Base-by-base conservation (phyloP, 2,888 invertebrate species). In the Octonoba sinensis region DNA sequence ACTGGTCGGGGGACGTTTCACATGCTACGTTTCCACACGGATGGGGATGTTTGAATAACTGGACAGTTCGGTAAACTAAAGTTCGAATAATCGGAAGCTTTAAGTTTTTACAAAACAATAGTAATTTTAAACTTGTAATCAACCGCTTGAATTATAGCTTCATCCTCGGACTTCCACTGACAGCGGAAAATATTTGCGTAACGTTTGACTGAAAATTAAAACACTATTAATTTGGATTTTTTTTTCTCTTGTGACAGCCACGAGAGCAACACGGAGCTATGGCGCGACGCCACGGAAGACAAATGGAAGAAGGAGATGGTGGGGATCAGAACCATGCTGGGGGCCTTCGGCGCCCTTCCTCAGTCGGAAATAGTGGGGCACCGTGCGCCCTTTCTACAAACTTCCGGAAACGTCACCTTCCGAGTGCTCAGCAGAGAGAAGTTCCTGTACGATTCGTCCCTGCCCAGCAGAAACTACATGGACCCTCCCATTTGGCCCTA, bases 401-500 rank as follows among this genome's bases (percentile, higher is more conserved):
- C 90, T 13, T 89, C 91, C 0, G 92, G 92, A 0, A 92, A 93
- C 86, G 86, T 87, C 4, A 91, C 91, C 75, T 92, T 91, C 87
- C 87, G 90, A 78, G 91, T 92, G 77, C 90, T 93, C 86, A 85
- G 87, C 0, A 88, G 90, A 15, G 86, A 88, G 24, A 90, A 88
- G 0, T 88, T 93, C 3, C 79, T 86, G 0, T 93, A 93, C 86
- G 93, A 93, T 86, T 90, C 90, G 75, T 91, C 92, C 2, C 91
- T 93, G 92, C 90, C 92, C 0, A 91, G 92, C 0, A 87, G 88
- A 22, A 85, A 85, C 0, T 90, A 87, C 82, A 87, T 87, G 13
- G 84, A 89, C 72, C 90, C 90, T 44, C 91, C 90, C 20, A 87
- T 92, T 0, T 93, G 92, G 91, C 93, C 93, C 0, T 93, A 93